Base-by-base conservation (phyloP, 1,140 invertebrate species). In the Notospermus geniculatus region DNA sequence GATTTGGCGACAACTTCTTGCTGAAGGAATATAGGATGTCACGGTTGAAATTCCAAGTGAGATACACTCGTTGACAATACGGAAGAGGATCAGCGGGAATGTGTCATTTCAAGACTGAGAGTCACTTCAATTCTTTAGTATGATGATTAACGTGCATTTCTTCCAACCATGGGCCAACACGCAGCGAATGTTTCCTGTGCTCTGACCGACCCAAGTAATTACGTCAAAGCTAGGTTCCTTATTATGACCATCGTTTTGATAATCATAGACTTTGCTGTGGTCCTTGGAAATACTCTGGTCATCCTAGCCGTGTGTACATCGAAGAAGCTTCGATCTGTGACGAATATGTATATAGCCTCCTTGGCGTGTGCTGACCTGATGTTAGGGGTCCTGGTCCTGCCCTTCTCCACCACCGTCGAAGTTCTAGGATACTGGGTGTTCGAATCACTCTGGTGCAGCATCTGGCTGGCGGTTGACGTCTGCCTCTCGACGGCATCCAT, bases 291-390 rank as follows among this genome's bases (percentile, higher is more conserved):
- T 80, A 88, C 93, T 54, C 83, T 95, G 57, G 92, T 96, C 5
- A 78, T 84, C 76, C 86, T 95, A 7, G 91, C 92, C 32, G 92
- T 96, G 9, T 90, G 89, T 70, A 86, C 92, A 64, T 92, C 94
- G 57, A 86, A 88, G 64, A 95, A 95, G 74, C 81, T 96, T 76
- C 85, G 92, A 50, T 93, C 91, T 58, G 92, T 95, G 63, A 97
- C 94, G 43, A 97, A 97, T 80, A 86, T 94, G 73, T 96, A 97
- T 82, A 97, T 98, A 72, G 88, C 95, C 32, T 95, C 92, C 27
- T 84, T 97, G 64, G 95, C 94, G 0, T 90, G 79, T 28, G 71
- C 76, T 17, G 81, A 83, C 64, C 69, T 83, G 46, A 59, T 82
- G 25, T 62, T 82, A 7, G 82, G 80, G 30, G 68, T 79, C 53